Conservation (phyloP, 2,113 vertebrate genomes). For the Oncorhynchus nerka region DNA sequence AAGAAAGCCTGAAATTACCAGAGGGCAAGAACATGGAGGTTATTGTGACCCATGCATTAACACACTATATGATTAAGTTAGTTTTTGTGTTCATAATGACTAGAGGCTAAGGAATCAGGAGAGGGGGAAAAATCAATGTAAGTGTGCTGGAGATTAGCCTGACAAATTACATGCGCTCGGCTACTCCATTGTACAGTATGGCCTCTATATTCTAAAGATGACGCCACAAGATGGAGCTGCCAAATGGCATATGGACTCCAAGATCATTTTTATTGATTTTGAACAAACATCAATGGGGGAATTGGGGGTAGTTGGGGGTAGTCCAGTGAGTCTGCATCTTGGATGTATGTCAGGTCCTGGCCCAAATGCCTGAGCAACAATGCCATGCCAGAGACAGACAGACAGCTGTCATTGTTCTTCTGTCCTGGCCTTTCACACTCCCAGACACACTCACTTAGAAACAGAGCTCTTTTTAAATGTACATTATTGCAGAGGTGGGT, state of each 20-base stretch:
- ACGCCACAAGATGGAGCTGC: slow-evolving; percentile 81
- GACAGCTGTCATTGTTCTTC: slow-evolving; percentile 62
- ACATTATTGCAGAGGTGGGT: slow-evolving; percentile 63
- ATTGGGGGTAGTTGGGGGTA: slow-evolving; percentile 11
- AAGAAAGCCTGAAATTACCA: slow-evolving; percentile 77
- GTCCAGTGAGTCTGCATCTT: slow-evolving; percentile 11
- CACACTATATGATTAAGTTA: slow-evolving; percentile 82
- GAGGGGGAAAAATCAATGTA: slow-evolving; percentile 87
- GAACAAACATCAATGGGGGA: slow-evolving; percentile 44
- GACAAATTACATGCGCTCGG: slow-evolving; percentile 88
- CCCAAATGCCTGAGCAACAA: slow-evolving; percentile 45
- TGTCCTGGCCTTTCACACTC: slow-evolving; percentile 27
- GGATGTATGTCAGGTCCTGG: slow-evolving; percentile 62
- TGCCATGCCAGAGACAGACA: slow-evolving; percentile 30
- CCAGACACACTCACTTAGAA: slow-evolving; percentile 9
- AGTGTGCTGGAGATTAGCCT: slow-evolving; percentile 81
- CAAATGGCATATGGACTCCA: slow-evolving; percentile 82
- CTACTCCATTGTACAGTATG: slow-evolving; percentile 86
- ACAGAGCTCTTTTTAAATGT: slow-evolving; percentile 49
- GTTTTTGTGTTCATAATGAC: slow-evolving; percentile 82
- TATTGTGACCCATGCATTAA: slow-evolving; percentile 85
- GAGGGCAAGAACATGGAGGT: slow-evolving; percentile 73
- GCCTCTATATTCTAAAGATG: slow-evolving; percentile 84
- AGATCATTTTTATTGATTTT: slow-evolving; percentile 90
- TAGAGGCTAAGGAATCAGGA: slow-evolving; percentile 84